Evolutionary conservation across 2,888 invertebrate genomes (phyloP).

Genomic region (Nemotelus nigrinus): DNA sequence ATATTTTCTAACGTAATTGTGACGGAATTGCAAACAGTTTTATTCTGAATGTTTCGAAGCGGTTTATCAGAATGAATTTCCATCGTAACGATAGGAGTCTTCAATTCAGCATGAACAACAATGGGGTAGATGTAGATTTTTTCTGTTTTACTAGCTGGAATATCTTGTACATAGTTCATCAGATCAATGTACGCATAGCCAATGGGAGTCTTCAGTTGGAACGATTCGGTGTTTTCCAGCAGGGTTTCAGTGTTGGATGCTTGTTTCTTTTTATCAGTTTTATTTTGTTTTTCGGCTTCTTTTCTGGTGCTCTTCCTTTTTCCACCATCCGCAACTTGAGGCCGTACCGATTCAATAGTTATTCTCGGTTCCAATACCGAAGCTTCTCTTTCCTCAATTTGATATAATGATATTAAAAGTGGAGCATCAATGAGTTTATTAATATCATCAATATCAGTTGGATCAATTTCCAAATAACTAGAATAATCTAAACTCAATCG

Average conservation of each 20-base stretch:
- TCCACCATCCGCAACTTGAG: neutral
- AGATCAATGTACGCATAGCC: slow-evolving; percentile 31
- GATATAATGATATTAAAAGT: slow-evolving; percentile 2
- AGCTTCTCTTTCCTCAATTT: neutral
- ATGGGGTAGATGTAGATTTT: slow-evolving; percentile 25
- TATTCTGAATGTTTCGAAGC: neutral
- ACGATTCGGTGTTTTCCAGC: neutral
- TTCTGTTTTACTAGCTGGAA: neutral
- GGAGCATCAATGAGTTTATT: slow-evolving; percentile 12
- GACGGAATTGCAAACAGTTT: neutral
- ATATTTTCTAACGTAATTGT: slow-evolving; percentile 36
- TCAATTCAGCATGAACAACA: slow-evolving; percentile 8
- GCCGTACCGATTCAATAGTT: neutral
- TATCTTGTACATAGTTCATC: neutral
- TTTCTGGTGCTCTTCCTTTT: neutral
- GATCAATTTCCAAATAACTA: slow-evolving; percentile 3
- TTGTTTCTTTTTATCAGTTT: neutral
- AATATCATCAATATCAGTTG: slow-evolving; percentile 8
- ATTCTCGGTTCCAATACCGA: neutral
- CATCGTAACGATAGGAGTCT: slow-evolving; percentile 27
- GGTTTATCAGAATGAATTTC: slow-evolving; percentile 1
- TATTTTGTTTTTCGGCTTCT: neutral
- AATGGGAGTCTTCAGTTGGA: neutral
- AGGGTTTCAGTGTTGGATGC: neutral
- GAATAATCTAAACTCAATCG: neutral